Base-by-base conservation (phyloP, 1,140 invertebrate species). In the Hirudo medicinalis region DNA sequence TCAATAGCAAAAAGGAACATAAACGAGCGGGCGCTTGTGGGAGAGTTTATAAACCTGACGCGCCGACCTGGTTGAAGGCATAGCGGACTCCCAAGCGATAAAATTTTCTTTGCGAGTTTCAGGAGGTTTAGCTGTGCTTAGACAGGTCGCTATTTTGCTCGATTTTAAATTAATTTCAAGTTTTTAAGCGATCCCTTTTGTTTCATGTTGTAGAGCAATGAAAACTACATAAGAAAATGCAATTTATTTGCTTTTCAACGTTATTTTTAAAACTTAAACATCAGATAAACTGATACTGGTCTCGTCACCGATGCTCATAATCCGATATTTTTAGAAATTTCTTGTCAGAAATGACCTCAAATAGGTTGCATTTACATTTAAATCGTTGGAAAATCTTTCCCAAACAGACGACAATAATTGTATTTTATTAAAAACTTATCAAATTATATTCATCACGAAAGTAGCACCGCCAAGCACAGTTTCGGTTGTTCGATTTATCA, bases 31-130 rank as follows among this genome's bases (percentile, higher is more conserved):
- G 3, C 22, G n/a, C 8, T 20, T 11, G 22, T 8, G 4, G 57
- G 29, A 63, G 29, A 20, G 22, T 22, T 63, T 63, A 63, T 63
- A 63, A 25, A 11, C 22, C 11, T 20, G 22, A 32, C 22, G 29
- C 22, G 57, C 57, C 57, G 57, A 63, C 57, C 57, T 63, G 57
- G 57, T 63, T 63, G 57, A 63, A 32, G 29, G 20, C 57, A 6
- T 11, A 4, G 22, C 8, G 3, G 57, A 63, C 29, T 22, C 22
- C 8, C 22, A 32, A 22, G 57, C 22, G 57, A 22, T 63, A 63
- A 63, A 63, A 63, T 63, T 22, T 63, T 63, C 22, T 63, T 63
- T 32, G 22, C 57, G 20, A 22, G 29, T 11, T 63, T 63, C 29
- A 11, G 22, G 19, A 22, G 57, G 29, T 63, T 63, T 63, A 4